These are phyloP conservation scores for Agriopis marginaria DNA, from an alignment of 2,888 invertebrate genomes.

Conservation along the genomic window DNA sequence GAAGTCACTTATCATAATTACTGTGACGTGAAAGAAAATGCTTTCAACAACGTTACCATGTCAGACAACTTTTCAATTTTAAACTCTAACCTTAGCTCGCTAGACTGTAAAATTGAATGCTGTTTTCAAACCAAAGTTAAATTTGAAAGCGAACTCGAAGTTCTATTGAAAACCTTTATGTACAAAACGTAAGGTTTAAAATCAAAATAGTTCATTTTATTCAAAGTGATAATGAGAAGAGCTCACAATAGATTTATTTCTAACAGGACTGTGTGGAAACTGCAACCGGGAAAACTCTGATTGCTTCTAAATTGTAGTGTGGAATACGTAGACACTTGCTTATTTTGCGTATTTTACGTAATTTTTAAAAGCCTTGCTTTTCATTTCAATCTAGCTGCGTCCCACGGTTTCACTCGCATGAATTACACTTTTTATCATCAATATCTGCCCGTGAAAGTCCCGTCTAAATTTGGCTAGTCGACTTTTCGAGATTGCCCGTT, in stretches of 20 bases:
- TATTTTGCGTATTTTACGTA: neutral
- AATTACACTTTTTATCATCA: too few relatives aligned
- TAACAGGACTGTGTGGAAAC: slow-evolving; percentile 24
- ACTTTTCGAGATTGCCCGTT: too few relatives aligned
- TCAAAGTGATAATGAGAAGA: slow-evolving; percentile 16
- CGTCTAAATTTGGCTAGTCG: too few relatives aligned
- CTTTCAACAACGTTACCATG: slow-evolving; percentile 30
- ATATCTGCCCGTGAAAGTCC: too few relatives aligned
- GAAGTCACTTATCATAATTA: slow-evolving; percentile 55
- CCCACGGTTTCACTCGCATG: neutral
- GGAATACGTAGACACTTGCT: neutral
- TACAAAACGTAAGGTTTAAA: neutral
- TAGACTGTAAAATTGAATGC: slow-evolving; percentile 10
- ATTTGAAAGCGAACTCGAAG: slow-evolving; percentile 1
- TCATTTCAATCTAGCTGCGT: neutral
- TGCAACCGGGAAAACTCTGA: slow-evolving; percentile 9
- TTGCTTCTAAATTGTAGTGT: slow-evolving; percentile 2
- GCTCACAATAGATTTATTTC: slow-evolving; percentile 23
- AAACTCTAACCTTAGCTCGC: neutral
- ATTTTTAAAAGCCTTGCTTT: neutral
- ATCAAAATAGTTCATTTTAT: neutral
- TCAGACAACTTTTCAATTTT: neutral
- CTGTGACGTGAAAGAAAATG: slow-evolving; percentile 54
- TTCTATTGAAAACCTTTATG: neutral
- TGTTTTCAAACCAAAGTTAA: slow-evolving; percentile 5